phyloP scores from a whole-genome alignment of 2,113 vertebrate genomes.

The Vombatus ursinus region DNA sequence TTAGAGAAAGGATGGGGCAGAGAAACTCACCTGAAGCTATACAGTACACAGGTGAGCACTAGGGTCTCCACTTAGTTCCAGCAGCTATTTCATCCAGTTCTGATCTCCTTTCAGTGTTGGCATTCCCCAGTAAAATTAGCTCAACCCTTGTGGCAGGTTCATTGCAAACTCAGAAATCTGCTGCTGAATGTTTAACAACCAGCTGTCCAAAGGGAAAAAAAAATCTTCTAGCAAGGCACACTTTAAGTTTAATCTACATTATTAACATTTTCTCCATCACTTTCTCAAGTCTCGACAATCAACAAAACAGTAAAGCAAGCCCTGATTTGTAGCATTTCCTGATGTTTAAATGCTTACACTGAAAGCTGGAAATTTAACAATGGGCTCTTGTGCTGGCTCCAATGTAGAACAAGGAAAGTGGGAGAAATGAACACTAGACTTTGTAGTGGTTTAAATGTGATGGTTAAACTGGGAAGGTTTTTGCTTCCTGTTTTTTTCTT shows the following conservation, averaged over 20 bases:
- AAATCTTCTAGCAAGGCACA: neutral
- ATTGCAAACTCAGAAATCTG: neutral
- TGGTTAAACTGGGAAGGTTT: neutral
- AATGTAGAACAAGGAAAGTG: neutral
- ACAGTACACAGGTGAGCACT: neutral
- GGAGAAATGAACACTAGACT: neutral
- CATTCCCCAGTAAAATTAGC: neutral
- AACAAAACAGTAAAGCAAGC: neutral
- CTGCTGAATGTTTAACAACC: neutral
- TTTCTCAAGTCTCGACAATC: neutral
- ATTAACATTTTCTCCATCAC: neutral
- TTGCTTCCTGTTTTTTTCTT: neutral
- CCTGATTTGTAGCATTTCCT: neutral
- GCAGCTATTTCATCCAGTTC: neutral
- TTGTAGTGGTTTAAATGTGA: neutral
- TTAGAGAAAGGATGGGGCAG: neutral
- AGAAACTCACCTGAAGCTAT: neutral
- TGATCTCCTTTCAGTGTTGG: neutral
- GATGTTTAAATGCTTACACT: neutral
- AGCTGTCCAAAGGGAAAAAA: neutral
- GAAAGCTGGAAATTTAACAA: neutral
- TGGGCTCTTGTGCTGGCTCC: neutral
- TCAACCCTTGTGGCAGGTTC: neutral
- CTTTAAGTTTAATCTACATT: neutral
- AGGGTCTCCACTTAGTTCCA: neutral